These are phyloP conservation scores for Holacanthus passer DNA, from an alignment of 2,113 vertebrate species.

Conservation along the genomic window DNA sequence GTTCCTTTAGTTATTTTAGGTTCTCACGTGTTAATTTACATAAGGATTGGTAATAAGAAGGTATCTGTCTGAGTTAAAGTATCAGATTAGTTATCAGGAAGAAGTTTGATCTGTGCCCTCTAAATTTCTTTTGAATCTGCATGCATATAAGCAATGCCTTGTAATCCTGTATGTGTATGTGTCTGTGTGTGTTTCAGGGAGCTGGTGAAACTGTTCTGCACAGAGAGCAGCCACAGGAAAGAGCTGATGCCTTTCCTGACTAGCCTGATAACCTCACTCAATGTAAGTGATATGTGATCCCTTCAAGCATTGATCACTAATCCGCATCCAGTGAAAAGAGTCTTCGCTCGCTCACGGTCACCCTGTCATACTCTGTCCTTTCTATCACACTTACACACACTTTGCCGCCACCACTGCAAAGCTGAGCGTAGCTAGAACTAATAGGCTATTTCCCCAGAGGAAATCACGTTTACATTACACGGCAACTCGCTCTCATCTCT, in stretches of 20 bases:
- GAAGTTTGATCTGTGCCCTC: too few relatives aligned
- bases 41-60: too few relatives aligned
- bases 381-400: slow-evolving; percentile 5
- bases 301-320: slow-evolving; percentile 35
- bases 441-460: slow-evolving; percentile 31
- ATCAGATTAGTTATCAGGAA: too few relatives aligned
- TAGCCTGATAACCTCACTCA: slow-evolving; percentile 68
- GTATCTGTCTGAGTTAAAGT: too few relatives aligned
- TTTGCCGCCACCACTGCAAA: not conserved
- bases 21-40: too few relatives aligned
- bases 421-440: slow-evolving; percentile 31
- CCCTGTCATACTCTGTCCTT: slow-evolving; percentile 6
- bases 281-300: slow-evolving; percentile 70
- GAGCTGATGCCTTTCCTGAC: slow-evolving; percentile 81
- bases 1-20: too few relatives aligned
- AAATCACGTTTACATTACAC: slow-evolving; percentile 36
- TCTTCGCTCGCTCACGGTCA: not conserved
- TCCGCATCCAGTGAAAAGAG: slow-evolving; percentile 16
- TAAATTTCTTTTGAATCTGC: too few relatives aligned
- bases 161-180: slow-evolving; percentile 7
- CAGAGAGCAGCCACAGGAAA: slow-evolving; percentile 74
- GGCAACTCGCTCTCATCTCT: slow-evolving; percentile 8
- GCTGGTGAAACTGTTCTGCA: slow-evolving; percentile 85
- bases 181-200: slow-evolving; percentile 75
- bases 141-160: not conserved